Conservation (phyloP, 92 coral and sea anemone species). For the Bergia sp. region DNA sequence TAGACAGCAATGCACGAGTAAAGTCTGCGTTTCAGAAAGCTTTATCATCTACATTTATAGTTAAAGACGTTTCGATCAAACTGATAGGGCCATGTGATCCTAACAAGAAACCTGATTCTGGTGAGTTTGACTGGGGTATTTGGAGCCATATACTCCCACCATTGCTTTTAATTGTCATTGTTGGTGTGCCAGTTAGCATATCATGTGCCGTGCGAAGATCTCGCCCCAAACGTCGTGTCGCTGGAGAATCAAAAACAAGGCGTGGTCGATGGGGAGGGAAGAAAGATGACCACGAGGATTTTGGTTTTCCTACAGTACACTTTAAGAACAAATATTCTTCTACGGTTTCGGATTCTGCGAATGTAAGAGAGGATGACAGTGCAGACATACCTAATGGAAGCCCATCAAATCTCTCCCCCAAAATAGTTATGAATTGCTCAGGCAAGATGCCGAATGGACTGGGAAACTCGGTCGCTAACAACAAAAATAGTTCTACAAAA, state of each 20-base stretch:
- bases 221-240: constrained; percentile 55
- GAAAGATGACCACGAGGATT: constrained; percentile 52
- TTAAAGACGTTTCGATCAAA: constrained; percentile 54
- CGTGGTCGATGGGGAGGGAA: constrained; percentile 38
- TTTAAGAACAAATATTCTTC: constrained; percentile 66
- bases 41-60: constrained; percentile 53
- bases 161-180: constrained; percentile 61
- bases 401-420: constrained; percentile 44
- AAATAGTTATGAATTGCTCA: background rate
- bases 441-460: background rate
- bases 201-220: constrained; percentile 57
- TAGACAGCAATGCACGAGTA: constrained; percentile 53
- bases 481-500: constrained; percentile 4
- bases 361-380: constrained; percentile 60
- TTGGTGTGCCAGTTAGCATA: constrained; percentile 81
- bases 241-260: constrained; percentile 16
- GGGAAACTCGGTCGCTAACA: constrained; percentile 2
- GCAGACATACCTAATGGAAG: constrained; percentile 67
- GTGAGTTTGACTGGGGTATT: constrained; percentile 73
- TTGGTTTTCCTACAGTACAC: constrained; percentile 69
- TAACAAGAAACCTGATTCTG: constrained; percentile 18
- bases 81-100: constrained; percentile 70
- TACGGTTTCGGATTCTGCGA: constrained; percentile 60
- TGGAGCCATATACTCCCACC: constrained; percentile 68
- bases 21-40: constrained; percentile 58